phyloP scores from a whole-genome alignment of 2,888 invertebrate species.

The Tetanocera ferruginea region DNA sequence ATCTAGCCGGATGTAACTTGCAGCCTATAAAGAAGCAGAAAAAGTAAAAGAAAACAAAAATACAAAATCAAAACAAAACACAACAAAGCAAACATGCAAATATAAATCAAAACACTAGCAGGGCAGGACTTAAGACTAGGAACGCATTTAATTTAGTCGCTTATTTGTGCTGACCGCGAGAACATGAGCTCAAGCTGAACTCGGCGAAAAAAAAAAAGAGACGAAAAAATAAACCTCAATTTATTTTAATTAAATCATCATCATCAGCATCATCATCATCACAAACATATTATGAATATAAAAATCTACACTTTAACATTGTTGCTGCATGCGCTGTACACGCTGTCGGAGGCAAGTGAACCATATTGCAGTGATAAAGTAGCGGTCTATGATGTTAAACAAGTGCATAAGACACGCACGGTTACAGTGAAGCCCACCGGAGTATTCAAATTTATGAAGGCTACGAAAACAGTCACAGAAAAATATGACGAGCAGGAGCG shows the following conservation, averaged over 20 bases:
- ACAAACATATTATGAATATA: not conserved
- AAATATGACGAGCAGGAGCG: slow-evolving; percentile 52
- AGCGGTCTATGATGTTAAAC: slow-evolving; percentile 43
- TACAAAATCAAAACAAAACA: not conserved
- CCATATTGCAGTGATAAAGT: slow-evolving; percentile 55
- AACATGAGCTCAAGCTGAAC: not conserved
- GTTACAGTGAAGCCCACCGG: slow-evolving; percentile 44
- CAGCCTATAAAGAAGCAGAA: not conserved
- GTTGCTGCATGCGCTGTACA: slow-evolving; percentile 19
- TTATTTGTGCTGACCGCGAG: slow-evolving; percentile 7
- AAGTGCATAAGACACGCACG: slow-evolving; percentile 54
- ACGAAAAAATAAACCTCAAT: not conserved
- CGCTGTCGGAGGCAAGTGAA: slow-evolving; percentile 39
- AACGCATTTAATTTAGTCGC: not conserved
- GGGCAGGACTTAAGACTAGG: not conserved
- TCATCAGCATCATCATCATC: not conserved
- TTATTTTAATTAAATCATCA: slow-evolving; percentile 2
- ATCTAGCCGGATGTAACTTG: slow-evolving; percentile 35
- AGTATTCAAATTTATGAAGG: slow-evolving; percentile 46
- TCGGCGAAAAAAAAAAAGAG: not conserved
- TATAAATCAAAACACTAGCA: not conserved
- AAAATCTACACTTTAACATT: not conserved
- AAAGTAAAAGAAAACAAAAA: not conserved
- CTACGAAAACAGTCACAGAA: slow-evolving; percentile 48
- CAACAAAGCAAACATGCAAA: not conserved